phyloP scores from a whole-genome alignment of 2,888 invertebrate genomes.

The Rhaphigaster nebulosa region DNA sequence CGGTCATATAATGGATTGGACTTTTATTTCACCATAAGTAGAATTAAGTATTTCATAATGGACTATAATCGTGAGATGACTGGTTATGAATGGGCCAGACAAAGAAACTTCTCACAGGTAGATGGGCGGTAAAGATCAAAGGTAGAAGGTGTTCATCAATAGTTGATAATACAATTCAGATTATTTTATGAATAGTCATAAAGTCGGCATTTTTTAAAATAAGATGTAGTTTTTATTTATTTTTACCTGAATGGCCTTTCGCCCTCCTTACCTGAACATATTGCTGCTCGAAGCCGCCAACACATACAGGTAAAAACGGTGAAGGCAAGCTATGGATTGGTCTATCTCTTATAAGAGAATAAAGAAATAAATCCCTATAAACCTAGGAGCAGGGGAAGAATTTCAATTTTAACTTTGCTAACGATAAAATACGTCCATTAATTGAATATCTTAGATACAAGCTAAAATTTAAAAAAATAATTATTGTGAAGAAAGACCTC shows the following conservation, averaged over 20 bases:
- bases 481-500: no score
- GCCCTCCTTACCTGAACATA: background rate
- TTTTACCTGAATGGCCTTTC: background rate
- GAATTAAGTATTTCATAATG: background rate
- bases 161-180: background rate
- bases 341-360: no score
- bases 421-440: no score
- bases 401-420: no score
- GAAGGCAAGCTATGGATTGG: no score
- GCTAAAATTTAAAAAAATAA: no score
- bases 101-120: background rate
- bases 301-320: background rate
- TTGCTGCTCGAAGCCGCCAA: background rate
- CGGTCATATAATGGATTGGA: no score
- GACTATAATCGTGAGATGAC: no score
- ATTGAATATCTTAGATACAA: no score
- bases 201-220: background rate
- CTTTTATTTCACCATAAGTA: no score
- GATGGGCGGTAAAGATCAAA: background rate
- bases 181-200: background rate
- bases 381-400: no score
- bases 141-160: conserved; percentile 1
- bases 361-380: no score
- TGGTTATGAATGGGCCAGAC: background rate
- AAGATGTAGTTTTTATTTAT: background rate